Percentiles rank a stretch among this genome's conserved stretches.
Evolutionary conservation across 2,113 vertebrate species (phyloP).

Genomic region (Zosterops hypoxanthus): DNA sequence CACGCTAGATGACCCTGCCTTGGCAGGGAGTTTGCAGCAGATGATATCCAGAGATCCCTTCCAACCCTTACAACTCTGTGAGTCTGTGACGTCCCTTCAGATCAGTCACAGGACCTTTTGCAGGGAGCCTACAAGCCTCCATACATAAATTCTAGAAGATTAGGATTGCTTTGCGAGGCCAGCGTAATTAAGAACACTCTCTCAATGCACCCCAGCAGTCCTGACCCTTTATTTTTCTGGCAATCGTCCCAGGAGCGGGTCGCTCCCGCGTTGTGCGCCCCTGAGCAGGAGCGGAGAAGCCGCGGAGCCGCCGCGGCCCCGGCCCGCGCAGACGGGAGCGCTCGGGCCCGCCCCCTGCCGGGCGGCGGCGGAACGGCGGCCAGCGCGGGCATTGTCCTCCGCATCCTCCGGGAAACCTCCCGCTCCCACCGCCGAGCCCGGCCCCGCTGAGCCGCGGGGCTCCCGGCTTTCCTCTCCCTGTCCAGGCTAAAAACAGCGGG

Average conservation of each 20-base stretch:
- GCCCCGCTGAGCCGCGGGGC: background rate
- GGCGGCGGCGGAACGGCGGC: background rate
- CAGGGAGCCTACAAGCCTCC: background rate
- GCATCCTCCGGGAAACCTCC: background rate
- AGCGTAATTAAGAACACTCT: background rate
- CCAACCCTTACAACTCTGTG: background rate
- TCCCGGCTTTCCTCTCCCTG: background rate
- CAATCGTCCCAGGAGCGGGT: background rate
- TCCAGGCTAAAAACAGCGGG: fast-evolving
- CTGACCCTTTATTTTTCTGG: background rate
- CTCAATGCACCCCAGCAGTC: background rate
- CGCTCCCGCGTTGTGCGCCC: too few species aligned
- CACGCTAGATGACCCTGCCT: background rate
- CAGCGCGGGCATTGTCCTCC: background rate
- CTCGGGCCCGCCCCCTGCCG: background rate
- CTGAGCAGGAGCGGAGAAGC: background rate
- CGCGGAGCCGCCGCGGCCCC: background rate
- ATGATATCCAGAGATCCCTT: background rate
- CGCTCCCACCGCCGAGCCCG: background rate
- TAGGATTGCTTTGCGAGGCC: background rate
- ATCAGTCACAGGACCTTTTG: background rate
- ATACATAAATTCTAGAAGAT: background rate
- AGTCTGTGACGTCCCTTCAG: background rate
- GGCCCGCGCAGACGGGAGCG: background rate
- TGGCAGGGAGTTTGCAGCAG: background rate